A percentile compares a stretch with the other conserved stretches of the same genome.
Evolutionary conservation across 1,140 invertebrate genomes (phyloP).

Genomic region (Trichonephila clavata): DNA sequence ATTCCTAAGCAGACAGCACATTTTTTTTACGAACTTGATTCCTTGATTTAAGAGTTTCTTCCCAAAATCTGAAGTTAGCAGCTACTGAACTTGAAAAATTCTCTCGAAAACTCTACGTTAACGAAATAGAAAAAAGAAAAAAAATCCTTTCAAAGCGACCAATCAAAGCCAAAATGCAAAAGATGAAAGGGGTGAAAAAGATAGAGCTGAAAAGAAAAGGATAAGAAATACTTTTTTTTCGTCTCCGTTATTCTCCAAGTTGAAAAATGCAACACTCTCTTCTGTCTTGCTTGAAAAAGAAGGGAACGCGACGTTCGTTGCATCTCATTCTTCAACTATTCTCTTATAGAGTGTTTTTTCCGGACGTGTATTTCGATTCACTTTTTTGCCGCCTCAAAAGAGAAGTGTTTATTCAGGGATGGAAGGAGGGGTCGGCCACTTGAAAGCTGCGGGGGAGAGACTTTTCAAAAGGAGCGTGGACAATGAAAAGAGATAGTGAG

Average conservation of each 20-base stretch:
- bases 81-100: neutral
- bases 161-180: constrained; percentile 20
- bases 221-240: neutral
- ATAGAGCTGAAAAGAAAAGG: constrained; percentile 8
- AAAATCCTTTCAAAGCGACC: neutral
- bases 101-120: neutral
- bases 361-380: constrained; percentile 13
- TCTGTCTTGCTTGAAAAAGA: neutral
- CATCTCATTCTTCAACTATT: constrained; percentile 18
- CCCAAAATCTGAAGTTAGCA: too few species aligned
- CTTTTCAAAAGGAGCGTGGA: neutral
- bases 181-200: neutral
- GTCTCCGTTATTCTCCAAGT: neutral
- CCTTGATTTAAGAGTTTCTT: too few species aligned
- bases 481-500: constrained; percentile 34
- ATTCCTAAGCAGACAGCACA: too few species aligned
- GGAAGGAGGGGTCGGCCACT: neutral
- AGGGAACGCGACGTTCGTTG: neutral
- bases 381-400: constrained; percentile 16
- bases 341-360: constrained; percentile 10
- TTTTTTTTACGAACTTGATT: too few species aligned
- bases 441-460: constrained; percentile 19
- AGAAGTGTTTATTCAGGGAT: constrained; percentile 10
- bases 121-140: neutral
- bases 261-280: constrained; percentile 3